Conservation (phyloP, 2,888 invertebrate genomes). For the Esperia sulphurella region DNA sequence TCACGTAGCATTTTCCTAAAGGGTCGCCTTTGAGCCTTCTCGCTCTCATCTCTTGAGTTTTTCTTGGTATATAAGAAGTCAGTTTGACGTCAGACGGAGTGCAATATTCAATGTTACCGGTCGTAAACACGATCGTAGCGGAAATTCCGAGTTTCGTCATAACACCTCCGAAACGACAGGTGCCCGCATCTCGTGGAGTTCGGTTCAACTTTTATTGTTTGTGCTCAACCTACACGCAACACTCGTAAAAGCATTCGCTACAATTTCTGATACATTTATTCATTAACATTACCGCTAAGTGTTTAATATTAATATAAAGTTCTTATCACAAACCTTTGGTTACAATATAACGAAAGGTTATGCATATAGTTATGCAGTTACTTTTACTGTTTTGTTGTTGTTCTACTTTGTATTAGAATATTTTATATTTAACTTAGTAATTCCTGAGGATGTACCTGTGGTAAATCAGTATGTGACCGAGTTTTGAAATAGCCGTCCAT, state of each 20-base stretch:
- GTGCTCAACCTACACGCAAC: conserved; percentile 25
- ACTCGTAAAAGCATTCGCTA: conserved; percentile 33
- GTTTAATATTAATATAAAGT: conserved; percentile 1
- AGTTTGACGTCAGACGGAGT: conserved; percentile 12
- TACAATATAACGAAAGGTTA: no score
- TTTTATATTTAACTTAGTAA: no score
- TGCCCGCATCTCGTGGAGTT: conserved; percentile 22
- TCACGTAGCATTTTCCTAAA: no score
- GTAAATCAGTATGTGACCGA: no score
- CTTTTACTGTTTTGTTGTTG: no score
- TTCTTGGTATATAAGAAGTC: conserved; percentile 9
- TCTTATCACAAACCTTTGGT: neutral
- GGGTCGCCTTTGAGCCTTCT: neutral
- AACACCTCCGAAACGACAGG: conserved; percentile 22
- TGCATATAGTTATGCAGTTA: no score
- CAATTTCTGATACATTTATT: conserved; percentile 30
- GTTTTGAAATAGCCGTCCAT: no score
- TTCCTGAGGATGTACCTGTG: no score
- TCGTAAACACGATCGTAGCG: conserved; percentile 23
- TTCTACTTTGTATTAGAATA: no score
- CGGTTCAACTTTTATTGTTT: conserved; percentile 26
- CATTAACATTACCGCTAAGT: conserved; percentile 26
- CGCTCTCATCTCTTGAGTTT: neutral
- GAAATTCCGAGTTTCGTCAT: conserved; percentile 28
- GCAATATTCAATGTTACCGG: conserved; percentile 31